Conservation (phyloP, 2,888 invertebrate species). For the Conus canariensis region DNA sequence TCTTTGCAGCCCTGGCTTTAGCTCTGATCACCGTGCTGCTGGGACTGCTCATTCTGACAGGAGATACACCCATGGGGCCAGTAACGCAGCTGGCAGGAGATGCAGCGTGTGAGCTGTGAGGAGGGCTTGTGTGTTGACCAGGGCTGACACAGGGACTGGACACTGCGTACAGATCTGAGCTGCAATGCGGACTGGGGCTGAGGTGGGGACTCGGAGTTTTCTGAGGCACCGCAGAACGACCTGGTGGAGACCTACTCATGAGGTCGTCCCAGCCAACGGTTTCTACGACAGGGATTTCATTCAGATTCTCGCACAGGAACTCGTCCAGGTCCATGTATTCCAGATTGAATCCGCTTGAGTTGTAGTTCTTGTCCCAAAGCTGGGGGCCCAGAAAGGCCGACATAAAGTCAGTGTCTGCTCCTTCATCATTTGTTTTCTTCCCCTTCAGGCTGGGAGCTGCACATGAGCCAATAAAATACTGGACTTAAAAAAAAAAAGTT, state of each 20-base stretch:
- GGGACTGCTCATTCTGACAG: background rate
- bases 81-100: background rate
- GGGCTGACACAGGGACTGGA: background rate
- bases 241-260: background rate
- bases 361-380: slow-evolving; percentile 94
- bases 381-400: slow-evolving; percentile 97
- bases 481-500: too few species aligned
- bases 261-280: background rate
- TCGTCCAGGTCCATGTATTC: slow-evolving; percentile 96
- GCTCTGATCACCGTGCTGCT: background rate
- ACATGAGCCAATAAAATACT: background rate
- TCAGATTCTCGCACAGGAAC: slow-evolving; percentile 92
- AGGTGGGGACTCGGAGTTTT: slow-evolving; percentile 34
- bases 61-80: background rate
- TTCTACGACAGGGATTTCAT: slow-evolving; percentile 61
- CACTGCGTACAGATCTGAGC: background rate
- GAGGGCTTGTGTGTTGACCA: background rate
- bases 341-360: slow-evolving; percentile 85
- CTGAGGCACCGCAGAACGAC: background rate
- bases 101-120: background rate
- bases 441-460: slow-evolving; percentile 26
- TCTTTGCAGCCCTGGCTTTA: background rate
- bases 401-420: background rate
- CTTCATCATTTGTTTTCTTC: slow-evolving; percentile 14
- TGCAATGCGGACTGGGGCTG: background rate